phyloP scores from a whole-genome alignment of 2,888 invertebrate genomes.

The Choreutis nemorana region DNA sequence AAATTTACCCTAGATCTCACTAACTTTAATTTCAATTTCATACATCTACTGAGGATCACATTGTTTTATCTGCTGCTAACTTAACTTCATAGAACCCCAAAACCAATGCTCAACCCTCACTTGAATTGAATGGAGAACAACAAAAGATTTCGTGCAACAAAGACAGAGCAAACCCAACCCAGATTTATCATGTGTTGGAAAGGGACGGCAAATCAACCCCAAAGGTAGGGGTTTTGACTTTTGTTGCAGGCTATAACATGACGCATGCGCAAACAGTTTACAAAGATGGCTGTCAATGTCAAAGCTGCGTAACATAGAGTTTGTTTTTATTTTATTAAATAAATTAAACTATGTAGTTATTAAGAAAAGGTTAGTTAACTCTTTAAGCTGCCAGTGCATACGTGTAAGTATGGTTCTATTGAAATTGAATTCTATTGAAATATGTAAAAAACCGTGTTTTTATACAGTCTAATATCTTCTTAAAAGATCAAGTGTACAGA shows the following conservation, averaged over 20 bases:
- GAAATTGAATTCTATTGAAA: too few relatives aligned
- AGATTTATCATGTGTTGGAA: constrained; percentile 15
- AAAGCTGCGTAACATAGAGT: too few relatives aligned
- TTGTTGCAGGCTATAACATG: too few relatives aligned
- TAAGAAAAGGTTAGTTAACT: too few relatives aligned
- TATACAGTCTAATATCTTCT: too few relatives aligned
- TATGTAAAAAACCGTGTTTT: too few relatives aligned
- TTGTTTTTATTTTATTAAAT: constrained; percentile 14
- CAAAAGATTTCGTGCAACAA: constrained; percentile 26
- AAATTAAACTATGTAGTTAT: not conserved
- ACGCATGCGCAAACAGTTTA: constrained; percentile 45
- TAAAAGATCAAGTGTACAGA: too few relatives aligned
- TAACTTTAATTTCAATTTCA: too few relatives aligned
- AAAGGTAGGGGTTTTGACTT: constrained; percentile 29
- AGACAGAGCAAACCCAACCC: constrained; percentile 15
- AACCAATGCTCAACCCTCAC: constrained; percentile 35
- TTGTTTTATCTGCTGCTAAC: constrained; percentile 25
- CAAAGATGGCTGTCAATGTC: constrained; percentile 53
- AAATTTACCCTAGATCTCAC: too few relatives aligned
- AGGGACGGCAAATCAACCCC: constrained; percentile 34
- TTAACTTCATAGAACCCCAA: constrained; percentile 28
- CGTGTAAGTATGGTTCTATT: too few relatives aligned
- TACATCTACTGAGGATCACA: too few relatives aligned
- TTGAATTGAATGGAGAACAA: constrained; percentile 35
- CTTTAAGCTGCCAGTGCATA: too few relatives aligned